phyloP scores from a whole-genome alignment of 2,113 vertebrate species.

The Salvator merianae region DNA sequence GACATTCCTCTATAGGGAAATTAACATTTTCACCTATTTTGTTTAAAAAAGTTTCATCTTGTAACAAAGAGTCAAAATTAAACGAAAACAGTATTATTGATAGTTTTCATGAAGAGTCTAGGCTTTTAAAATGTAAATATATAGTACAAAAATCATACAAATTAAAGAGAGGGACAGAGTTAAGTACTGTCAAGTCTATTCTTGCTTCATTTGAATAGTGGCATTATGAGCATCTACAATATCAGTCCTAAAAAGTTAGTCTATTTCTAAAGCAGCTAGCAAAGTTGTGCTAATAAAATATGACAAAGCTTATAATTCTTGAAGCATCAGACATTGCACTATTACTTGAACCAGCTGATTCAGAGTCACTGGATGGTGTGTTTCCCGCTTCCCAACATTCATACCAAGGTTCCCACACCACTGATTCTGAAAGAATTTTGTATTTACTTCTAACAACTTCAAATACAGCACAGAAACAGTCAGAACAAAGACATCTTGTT shows the following conservation, averaged over 20 bases:
- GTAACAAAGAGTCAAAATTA: conserved; percentile 81
- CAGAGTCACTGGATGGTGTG: conserved; percentile 62
- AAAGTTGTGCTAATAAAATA: conserved; percentile 89
- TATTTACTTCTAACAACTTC: conserved; percentile 80
- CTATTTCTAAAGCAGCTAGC: conserved; percentile 83
- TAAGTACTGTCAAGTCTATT: conserved; percentile 75
- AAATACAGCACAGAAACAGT: conserved; percentile 80
- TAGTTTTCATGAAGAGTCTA: conserved; percentile 75
- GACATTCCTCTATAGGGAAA: conserved; percentile 70
- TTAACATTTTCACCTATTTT: conserved; percentile 62
- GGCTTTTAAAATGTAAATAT: conserved; percentile 77
- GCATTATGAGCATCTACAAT: conserved; percentile 76
- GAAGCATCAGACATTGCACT: conserved; percentile 83
- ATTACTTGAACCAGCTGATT: conserved; percentile 77
- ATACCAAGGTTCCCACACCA: conserved; percentile 72
- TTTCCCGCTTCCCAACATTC: conserved; percentile 74
- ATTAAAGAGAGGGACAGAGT: conserved; percentile 70
- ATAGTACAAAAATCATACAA: conserved; percentile 82
- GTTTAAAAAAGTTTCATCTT: conserved; percentile 74
- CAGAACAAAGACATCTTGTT: conserved; percentile 77
- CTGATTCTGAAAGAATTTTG: conserved; percentile 74
- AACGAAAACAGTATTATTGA: conserved; percentile 69
- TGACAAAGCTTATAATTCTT: conserved; percentile 78
- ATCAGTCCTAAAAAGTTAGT: conserved; percentile 84
- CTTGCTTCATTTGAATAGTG: conserved; percentile 79